Evolutionary conservation across 2,797 vertebrate species (phyloP), one percentile per base, ranked within the genome.

Genomic region (Sebastes oblongus): DNA sequence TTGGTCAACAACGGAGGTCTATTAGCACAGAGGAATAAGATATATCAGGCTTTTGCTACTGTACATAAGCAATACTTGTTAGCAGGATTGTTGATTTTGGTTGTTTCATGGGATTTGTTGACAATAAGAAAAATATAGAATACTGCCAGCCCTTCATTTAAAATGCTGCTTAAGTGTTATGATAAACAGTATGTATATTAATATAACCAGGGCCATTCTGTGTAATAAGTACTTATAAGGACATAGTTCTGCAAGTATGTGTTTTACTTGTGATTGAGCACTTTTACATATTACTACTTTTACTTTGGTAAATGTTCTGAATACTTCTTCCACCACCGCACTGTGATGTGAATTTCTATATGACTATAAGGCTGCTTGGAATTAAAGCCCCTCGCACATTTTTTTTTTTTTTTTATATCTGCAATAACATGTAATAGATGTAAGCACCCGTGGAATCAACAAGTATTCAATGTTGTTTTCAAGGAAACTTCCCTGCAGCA

Each of bases 371-470:
- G 4, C 58, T 69, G 55, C 82, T 67, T 78, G 73, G 76, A 73
- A 70, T 81, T 77, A 82, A 83, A 75, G 54, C 59, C 46, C 46
- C 62, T 7, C 9, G 30, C 18, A 39, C 65, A 52, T 52, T 25
- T 32, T 36, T 36, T 29, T 5, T 27, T 32, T 9, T 79, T 22
- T 79, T 22, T 27, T 32, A 76, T 78, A 32, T 66, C 67, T 59
- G 59, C 72, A 78, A 71, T 52, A 75, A 77, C 71, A 74, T 66
- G 75, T 72, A 55, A 70, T 83, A 74, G 72, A 81, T 81, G 64
- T 76, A 73, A 82, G 81, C 87, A 80, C 55, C 65, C 10, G 4
- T 75, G 77, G 86, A 91, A 89, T 92, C 91, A 91, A 94, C 92
- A 93, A 89, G 90, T 87, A 79, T 66, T 81, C 84, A 42, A 29